phyloP scores from a whole-genome alignment of 2,888 invertebrate genomes.

The Eudemis profundana region DNA sequence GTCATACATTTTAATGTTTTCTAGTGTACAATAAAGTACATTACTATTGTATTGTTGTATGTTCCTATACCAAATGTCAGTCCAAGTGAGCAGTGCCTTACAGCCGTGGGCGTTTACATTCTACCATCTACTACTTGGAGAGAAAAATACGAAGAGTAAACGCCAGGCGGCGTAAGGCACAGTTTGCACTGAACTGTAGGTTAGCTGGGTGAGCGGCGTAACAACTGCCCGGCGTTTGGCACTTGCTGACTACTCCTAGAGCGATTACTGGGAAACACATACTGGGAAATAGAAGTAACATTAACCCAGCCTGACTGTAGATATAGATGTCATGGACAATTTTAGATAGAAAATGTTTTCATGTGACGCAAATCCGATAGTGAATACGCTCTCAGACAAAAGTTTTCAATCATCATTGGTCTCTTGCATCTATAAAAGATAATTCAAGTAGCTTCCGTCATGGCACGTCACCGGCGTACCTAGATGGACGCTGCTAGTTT shows the following conservation, averaged over 20 bases:
- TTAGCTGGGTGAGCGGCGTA: constrained; percentile 40
- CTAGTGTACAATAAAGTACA: too few species aligned
- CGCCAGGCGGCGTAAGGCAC: constrained; percentile 13
- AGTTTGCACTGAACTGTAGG: neutral
- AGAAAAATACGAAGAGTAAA: constrained; percentile 4
- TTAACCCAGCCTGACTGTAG: neutral
- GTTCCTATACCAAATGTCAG: neutral
- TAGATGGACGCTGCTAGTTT: too few species aligned
- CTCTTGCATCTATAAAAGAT: too few species aligned
- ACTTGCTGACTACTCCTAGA: constrained; percentile 61
- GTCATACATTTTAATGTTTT: too few species aligned
- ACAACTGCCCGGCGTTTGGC: constrained; percentile 62
- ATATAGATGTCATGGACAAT: too few species aligned
- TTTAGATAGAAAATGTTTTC: too few species aligned
- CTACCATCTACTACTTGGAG: constrained; percentile 7
- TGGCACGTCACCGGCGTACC: too few species aligned
- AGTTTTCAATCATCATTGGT: too few species aligned
- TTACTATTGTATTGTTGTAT: too few species aligned
- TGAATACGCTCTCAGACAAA: too few species aligned
- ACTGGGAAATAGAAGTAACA: constrained; percentile 56
- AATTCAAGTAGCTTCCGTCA: too few species aligned
- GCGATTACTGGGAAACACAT: constrained; percentile 59
- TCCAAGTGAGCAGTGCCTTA: neutral
- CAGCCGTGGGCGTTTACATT: neutral
- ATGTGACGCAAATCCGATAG: too few species aligned